Evolutionary conservation across 2,797 vertebrate species (phyloP).

Genomic region (Myiotriccus ornatus): DNA sequence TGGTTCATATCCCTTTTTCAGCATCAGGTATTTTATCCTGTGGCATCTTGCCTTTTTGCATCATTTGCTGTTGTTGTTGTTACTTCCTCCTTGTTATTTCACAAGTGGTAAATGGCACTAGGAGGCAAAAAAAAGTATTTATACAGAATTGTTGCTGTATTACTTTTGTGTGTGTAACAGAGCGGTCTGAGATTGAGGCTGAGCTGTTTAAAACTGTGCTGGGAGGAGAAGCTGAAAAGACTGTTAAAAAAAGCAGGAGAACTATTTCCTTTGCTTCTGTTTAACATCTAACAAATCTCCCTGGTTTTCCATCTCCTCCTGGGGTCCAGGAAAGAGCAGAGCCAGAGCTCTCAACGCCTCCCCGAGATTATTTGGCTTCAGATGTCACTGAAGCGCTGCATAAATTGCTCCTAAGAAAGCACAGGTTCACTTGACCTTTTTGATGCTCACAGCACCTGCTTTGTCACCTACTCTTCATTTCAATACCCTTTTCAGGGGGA

Average conservation of each 20-base stretch:
- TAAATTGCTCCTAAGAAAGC: conserved; percentile 7
- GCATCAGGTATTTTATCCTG: not conserved
- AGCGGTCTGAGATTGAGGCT: not conserved
- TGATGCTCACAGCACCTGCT: not conserved
- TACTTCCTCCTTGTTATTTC: not conserved
- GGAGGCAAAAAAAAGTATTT: not conserved
- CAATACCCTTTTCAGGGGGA: not conserved
- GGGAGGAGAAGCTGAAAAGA: not conserved
- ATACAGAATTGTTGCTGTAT: not conserved
- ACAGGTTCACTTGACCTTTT: conserved; percentile 11
- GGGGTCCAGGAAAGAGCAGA: not conserved
- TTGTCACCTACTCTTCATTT: not conserved
- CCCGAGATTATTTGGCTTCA: not conserved
- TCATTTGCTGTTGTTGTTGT: not conserved
- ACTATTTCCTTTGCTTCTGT: not conserved
- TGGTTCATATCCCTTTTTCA: not conserved
- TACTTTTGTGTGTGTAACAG: not conserved
- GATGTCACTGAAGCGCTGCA: not conserved
- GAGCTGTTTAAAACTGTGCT: not conserved
- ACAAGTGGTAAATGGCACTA: not conserved
- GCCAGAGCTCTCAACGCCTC: not conserved
- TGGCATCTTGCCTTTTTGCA: not conserved
- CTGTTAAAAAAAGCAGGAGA: not conserved
- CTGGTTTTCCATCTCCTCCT: not conserved
- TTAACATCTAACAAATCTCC: not conserved